A percentile compares a stretch with the other conserved stretches of the same genome.
Conservation (phyloP, 2,888 invertebrate species). For the Oxytorus armatus region DNA sequence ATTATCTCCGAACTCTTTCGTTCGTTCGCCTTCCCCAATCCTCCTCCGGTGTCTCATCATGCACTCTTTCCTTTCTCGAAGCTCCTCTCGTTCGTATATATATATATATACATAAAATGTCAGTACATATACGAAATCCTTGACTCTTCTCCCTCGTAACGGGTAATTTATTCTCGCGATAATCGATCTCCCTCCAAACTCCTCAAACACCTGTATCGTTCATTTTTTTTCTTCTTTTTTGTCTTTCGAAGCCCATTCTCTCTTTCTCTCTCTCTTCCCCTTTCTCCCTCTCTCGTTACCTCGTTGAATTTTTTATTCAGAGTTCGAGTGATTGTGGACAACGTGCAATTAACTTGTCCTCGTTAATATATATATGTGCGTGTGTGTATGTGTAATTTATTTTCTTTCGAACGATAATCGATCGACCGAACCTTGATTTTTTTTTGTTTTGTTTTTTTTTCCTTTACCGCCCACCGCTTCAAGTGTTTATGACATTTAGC, state of each 20-base stretch:
- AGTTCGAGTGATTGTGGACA: conserved; percentile 10
- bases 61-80: not conserved
- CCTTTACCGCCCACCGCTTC: no score
- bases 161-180: conserved; percentile 52
- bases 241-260: not conserved
- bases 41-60: conserved; percentile 2
- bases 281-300: no score
- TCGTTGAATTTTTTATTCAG: no score
- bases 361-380: not conserved
- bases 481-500: no score
- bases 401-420: no score
- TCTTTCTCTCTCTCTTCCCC: not conserved
- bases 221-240: not conserved
- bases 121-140: conserved; percentile 11
- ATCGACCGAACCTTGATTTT: no score
- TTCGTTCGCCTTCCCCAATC: conserved; percentile 12
- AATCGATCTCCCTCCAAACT: conserved; percentile 36
- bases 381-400: not conserved
- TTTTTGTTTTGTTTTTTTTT: no score
- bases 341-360: conserved; percentile 27
- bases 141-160: not conserved
- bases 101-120: not conserved
- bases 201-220: conserved; percentile 37
- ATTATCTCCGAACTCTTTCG: conserved; percentile 25
- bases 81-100: no score